Conservation (phyloP, 1,140 invertebrate species). For the Sinonovacula constricta region DNA sequence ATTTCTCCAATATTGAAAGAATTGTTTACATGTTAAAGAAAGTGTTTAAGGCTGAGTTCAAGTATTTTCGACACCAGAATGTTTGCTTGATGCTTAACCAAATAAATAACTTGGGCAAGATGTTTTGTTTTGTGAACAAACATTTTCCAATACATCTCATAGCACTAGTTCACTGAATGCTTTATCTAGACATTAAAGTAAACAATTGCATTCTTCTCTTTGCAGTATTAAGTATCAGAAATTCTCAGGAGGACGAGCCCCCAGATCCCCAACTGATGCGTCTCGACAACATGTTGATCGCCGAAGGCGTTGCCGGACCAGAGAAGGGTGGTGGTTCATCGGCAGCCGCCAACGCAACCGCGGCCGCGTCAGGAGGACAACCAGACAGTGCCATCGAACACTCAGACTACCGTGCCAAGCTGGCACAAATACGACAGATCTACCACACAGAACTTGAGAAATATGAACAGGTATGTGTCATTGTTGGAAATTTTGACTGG, state of each 20-base stretch:
- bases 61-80: no score
- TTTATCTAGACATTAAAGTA: no score
- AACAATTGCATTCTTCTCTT: conserved; percentile 62
- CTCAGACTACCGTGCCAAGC: conserved; percentile 98
- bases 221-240: conserved; percentile 94
- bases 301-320: conserved; percentile 98
- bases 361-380: conserved; percentile 86
- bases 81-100: no score
- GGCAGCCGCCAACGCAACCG: conserved; percentile 93
- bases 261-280: conserved; percentile 99
- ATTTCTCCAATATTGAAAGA: no score
- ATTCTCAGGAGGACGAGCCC: conserved; percentile 98
- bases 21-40: no score
- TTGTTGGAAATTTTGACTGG: no score
- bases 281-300: conserved; percentile 99
- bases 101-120: no score
- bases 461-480: conserved; percentile 91
- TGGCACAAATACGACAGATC: conserved; percentile 99
- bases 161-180: no score
- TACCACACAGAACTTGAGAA: conserved; percentile 99
- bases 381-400: conserved; percentile 96
- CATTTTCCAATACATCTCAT: no score
- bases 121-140: no score
- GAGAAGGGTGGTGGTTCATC: conserved; percentile 97
- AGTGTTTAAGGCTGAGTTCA: no score